phyloP scores from a whole-genome alignment of 2,888 invertebrate species.

The Campoplex nolae region DNA sequence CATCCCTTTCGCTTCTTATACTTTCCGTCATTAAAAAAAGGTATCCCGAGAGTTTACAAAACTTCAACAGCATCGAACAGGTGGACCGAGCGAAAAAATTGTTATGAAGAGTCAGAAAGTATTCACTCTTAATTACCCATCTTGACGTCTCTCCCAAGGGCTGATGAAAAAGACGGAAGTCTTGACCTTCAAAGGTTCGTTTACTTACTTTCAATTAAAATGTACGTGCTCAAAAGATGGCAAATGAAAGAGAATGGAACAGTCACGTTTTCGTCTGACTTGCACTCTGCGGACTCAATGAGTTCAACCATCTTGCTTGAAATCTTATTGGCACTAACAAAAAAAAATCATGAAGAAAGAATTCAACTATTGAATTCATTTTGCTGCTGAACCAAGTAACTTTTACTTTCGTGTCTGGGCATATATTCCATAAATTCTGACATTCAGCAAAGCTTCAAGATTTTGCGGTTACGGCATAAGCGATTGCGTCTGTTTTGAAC shows the following conservation, averaged over 20 bases:
- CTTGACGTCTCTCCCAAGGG: constrained; percentile 11
- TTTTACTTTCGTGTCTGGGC: no score
- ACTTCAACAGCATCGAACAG: constrained; percentile 22
- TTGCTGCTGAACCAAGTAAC: no score
- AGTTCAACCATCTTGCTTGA: neutral
- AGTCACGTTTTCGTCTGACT: neutral
- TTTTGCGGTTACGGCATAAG: neutral
- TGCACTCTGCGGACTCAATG: neutral
- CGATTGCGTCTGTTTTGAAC: neutral
- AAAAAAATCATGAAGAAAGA: neutral
- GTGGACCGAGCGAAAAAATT: neutral
- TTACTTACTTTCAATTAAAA: neutral
- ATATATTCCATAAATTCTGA: neutral
- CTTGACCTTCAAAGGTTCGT: neutral
- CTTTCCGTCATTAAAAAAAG: constrained; percentile 20
- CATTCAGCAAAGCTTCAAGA: neutral
- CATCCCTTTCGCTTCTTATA: constrained; percentile 3
- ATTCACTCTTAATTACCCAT: neutral
- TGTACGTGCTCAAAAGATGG: neutral
- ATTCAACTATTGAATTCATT: neutral
- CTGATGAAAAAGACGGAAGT: constrained; percentile 3
- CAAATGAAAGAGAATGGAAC: neutral
- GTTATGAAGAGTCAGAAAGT: neutral
- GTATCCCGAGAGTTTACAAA: constrained; percentile 35
- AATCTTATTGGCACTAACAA: neutral